Base-by-base conservation (phyloP, 2,113 vertebrate genomes). In the Lepidothrix coronata region DNA sequence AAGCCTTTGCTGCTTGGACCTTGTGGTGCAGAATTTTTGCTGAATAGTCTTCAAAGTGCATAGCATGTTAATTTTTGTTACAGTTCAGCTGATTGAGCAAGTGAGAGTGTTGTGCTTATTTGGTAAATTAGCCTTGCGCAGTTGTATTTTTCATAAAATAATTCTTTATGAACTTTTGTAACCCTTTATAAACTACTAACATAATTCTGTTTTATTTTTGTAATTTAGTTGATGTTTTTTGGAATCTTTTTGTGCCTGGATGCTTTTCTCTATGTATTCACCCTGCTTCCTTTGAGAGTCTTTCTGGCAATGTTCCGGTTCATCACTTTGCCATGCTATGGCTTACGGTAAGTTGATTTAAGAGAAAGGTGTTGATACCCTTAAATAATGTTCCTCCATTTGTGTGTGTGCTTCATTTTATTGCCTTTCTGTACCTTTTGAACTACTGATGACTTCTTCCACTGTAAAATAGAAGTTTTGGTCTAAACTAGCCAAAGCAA, bases 211-310 rank as follows among this genome's bases (percentile, higher is more conserved):
- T 82, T 93, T 91, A 30, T 91, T 96, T 95, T 90, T 97, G 73
- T 88, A 41, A 95, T 98, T 71, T 97, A 99, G 99, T 97, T 99
- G 97, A 99, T 99, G 99, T 85, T 99, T 91, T 99, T 99, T 78
- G 99, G 99, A 80, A 98, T 99, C 97, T 99, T 99, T 96, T 97
- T 99, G 96, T 99, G 99, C 96, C 98, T 99, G 97, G 99, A 99
- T 63, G 99, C 99, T 37, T 99, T 99, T 98, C 98, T 99, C 46
- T 99, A 99, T 62, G 98, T 99, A 91, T 99, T 99, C 98, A 99
- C 99, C 17, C 98, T 99, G 76, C 99, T 99, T 83, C 99, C 99
- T 57, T 95, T 99, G 79, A 97, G 99, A 97, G 99, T 99, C 71
- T 97, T 99, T 93, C 98, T 99, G 97, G 99, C 99, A 10, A 87